A percentile compares a stretch with the other conserved stretches of the same genome.
Conservation (phyloP, 53 echinoderm and acorn worm genomes). For the Echinarachnius parma region DNA sequence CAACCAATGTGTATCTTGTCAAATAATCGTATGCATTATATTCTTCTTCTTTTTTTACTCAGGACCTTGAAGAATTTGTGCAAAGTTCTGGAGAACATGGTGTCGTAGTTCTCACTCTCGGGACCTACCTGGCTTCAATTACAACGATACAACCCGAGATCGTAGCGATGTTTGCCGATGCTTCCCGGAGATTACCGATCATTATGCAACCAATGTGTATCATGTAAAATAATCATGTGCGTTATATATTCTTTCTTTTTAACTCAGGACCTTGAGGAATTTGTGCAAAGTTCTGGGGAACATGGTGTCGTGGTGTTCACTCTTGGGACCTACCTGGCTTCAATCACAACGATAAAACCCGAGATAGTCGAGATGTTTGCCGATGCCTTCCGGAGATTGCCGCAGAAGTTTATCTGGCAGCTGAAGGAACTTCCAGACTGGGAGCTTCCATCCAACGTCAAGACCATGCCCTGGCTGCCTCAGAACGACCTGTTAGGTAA, state of each 20-base stretch:
- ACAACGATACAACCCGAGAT: constrained; percentile 9
- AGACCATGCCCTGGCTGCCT: constrained; percentile 36
- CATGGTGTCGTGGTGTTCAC: constrained; percentile 39
- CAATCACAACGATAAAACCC: constrained; percentile 14
- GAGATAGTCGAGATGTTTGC: constrained; percentile 33
- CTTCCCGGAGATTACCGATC: constrained; percentile 14
- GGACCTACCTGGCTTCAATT: constrained; percentile 27
- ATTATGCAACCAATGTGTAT: too few species aligned
- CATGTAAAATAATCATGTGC: neutral
- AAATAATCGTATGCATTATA: too few species aligned
- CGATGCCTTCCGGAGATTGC: constrained; percentile 20
- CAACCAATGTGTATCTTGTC: too few species aligned
- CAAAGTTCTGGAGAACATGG: constrained; percentile 39
- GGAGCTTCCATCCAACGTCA: constrained; percentile 30
- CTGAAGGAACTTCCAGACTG: constrained; percentile 11
- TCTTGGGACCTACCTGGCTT: constrained; percentile 39
- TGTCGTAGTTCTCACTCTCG: constrained; percentile 32
- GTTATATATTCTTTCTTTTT: neutral
- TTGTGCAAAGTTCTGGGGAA: constrained; percentile 38
- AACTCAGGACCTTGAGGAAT: constrained; percentile 33
- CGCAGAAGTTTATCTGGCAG: constrained; percentile 36
- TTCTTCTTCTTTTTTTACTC: too few species aligned
- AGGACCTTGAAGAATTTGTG: constrained; percentile 36
- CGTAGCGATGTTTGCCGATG: constrained; percentile 24
- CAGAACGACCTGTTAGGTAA: constrained; percentile 46